A percentile compares a stretch with the other conserved stretches of the same genome.
These are phyloP conservation scores for Ifrita kowaldi DNA, from an alignment of 2,113 vertebrate species.

Conservation along the genomic window DNA sequence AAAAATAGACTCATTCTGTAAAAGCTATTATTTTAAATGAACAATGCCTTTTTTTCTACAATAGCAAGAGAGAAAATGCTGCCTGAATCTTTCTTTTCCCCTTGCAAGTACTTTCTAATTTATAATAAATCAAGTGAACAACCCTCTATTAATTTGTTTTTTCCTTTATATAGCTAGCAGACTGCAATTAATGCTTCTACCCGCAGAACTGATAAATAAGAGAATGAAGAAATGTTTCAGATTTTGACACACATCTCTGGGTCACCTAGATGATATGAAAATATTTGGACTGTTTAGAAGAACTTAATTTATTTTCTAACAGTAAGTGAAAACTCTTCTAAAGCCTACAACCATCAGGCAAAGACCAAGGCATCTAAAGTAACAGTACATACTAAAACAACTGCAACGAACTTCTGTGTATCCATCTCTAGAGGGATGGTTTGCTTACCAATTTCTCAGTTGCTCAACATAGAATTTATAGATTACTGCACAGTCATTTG, in stretches of 20 bases:
- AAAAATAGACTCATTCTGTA: conserved; percentile 1
- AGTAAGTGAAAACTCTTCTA: not conserved
- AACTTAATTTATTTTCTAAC: not conserved
- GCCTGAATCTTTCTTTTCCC: not conserved
- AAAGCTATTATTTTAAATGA: conserved; percentile 48
- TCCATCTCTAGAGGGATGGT: not conserved
- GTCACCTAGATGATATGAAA: not conserved
- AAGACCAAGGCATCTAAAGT: not conserved
- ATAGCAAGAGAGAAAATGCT: conserved; percentile 26
- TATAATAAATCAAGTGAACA: not conserved
- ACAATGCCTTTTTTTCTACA: conserved; percentile 14
- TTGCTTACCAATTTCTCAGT: not conserved
- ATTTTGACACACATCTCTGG: not conserved
- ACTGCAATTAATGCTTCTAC: not conserved
- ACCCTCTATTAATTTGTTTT: not conserved
- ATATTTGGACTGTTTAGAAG: not conserved
- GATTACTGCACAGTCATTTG: not conserved
- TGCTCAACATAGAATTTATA: not conserved
- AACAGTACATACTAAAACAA: not conserved
- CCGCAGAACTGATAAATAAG: not conserved
- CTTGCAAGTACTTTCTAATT: not conserved
- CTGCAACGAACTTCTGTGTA: not conserved
- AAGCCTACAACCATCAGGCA: not conserved
- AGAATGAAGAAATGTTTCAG: not conserved
- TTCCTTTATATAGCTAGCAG: not conserved